Evolutionary conservation across 2,113 vertebrate species (phyloP), one percentile per base, ranked within the genome.

Genomic region (Ciconia stormi): DNA sequence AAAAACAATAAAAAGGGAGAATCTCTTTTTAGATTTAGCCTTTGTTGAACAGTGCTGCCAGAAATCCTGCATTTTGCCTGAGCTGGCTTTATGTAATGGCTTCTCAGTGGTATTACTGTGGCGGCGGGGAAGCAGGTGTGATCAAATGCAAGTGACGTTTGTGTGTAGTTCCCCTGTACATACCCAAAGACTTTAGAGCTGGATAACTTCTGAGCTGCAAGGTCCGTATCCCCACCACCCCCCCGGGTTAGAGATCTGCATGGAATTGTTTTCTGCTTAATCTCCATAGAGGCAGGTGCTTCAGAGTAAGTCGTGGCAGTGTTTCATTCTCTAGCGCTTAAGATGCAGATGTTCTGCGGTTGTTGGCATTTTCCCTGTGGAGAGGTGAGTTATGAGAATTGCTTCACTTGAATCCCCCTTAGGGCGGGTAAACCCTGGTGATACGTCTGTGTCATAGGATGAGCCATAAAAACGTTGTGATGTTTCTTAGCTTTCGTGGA

Each of bases 51-150:
- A 55, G 47, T 32, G 89, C 92, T 96, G 89, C 72, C 89, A 44
- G 86, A 89, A 94, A 62, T 76, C 79, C 53, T 70, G 61, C 56
- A 9, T 77, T 87, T 87, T 92, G 21, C 61, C 66, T 85, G 89
- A 76, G 83, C 81, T 96, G 94, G 77, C 77, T 95, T 93, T 94
- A 46, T 70, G 77, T 73, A 50, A 34, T 23, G 55, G 94, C 40
- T 92, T 89, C 83, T 83, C 61, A 9, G 71, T 67, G 81, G 56
- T 47, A 3, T 71, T 82, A 16, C 77, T 0, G 0, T 59, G 77
- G 36, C 7, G 7, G 47, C 4, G 0, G 42, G 81, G 73, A 91
- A 87, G 66, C 65, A 49, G 82, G 38, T 47, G 77, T 49, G 52
- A 67, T 46, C n/a, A 30, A 87, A 38, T 44, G 63, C 76, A 47